phyloP scores from a whole-genome alignment of 2,888 invertebrate genomes.

The Idaea dimidiata region DNA sequence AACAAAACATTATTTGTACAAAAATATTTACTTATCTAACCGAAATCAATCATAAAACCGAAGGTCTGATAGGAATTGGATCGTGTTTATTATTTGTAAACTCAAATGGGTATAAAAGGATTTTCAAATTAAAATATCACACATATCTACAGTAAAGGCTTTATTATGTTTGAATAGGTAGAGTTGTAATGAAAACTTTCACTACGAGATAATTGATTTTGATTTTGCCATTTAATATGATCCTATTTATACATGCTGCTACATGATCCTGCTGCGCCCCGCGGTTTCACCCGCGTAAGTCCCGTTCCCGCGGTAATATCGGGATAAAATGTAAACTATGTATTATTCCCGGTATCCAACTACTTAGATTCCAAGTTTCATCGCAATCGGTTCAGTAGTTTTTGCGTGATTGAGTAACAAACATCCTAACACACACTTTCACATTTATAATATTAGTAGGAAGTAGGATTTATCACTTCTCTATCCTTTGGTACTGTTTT shows the following conservation, averaged over 20 bases:
- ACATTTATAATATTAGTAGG: too few species aligned
- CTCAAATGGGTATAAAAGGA: neutral
- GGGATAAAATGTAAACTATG: too few species aligned
- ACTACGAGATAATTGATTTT: neutral
- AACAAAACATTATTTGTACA: neutral
- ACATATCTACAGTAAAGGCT: neutral
- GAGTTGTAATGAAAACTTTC: neutral
- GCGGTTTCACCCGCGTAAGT: too few species aligned
- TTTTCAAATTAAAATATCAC: neutral
- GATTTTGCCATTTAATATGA: neutral
- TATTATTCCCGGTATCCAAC: too few species aligned
- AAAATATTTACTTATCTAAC: neutral
- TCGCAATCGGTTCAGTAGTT: too few species aligned
- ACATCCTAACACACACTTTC: too few species aligned
- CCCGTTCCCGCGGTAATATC: too few species aligned
- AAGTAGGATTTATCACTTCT: too few species aligned
- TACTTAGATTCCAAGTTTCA: too few species aligned
- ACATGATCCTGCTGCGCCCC: too few species aligned
- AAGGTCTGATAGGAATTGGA: neutral
- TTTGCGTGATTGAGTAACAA: too few species aligned
- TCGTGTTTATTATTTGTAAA: constrained; percentile 1
- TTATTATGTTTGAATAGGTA: neutral
- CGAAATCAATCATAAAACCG: neutral
- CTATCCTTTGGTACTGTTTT: too few species aligned
- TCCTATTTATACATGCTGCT: neutral